These are phyloP conservation scores for Notarius lentiginosus DNA, from an alignment of 2,113 vertebrate genomes.

Conservation along the genomic window DNA sequence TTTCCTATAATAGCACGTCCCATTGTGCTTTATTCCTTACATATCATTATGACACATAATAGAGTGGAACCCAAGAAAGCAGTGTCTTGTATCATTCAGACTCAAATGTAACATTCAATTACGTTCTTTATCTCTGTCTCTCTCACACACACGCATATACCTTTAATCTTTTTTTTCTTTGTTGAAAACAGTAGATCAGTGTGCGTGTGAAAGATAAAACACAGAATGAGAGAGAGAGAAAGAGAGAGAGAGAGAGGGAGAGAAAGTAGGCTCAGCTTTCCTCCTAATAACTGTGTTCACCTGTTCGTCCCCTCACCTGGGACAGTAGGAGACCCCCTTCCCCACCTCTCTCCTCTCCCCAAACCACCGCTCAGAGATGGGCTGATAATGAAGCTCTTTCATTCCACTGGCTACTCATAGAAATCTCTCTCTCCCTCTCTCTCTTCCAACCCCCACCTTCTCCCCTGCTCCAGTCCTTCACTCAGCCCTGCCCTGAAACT, in stretches of 20 bases:
- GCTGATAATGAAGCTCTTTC: constrained; percentile 71
- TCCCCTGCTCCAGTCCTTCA: constrained; percentile 39
- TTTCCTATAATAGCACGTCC: neutral
- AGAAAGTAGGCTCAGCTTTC: constrained; percentile 72
- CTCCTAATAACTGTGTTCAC: constrained; percentile 72
- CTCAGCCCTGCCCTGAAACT: constrained; percentile 69
- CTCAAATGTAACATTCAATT: constrained; percentile 10
- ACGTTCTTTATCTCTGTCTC: neutral
- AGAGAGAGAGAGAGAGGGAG: constrained; percentile 42
- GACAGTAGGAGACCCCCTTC: constrained; percentile 61
- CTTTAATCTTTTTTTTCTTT: constrained; percentile 15
- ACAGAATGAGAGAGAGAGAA: constrained; percentile 42
- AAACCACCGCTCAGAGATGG: constrained; percentile 57
- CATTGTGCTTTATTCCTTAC: neutral
- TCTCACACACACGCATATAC: neutral
- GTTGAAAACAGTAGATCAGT: constrained; percentile 10
- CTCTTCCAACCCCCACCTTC: too few species aligned
- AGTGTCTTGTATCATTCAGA: constrained; percentile 2
- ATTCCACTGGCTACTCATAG: constrained; percentile 35
- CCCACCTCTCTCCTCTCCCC: neutral
- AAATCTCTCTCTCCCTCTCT: too few species aligned
- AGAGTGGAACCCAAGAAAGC: neutral
- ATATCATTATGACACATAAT: constrained; percentile 4
- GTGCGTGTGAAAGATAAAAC: constrained; percentile 35
- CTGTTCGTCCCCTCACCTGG: constrained; percentile 76